Evolutionary conservation across 2,113 vertebrate species (phyloP), one percentile per base, ranked within the genome.

Genomic region (Beaufortia kweichowensis): DNA sequence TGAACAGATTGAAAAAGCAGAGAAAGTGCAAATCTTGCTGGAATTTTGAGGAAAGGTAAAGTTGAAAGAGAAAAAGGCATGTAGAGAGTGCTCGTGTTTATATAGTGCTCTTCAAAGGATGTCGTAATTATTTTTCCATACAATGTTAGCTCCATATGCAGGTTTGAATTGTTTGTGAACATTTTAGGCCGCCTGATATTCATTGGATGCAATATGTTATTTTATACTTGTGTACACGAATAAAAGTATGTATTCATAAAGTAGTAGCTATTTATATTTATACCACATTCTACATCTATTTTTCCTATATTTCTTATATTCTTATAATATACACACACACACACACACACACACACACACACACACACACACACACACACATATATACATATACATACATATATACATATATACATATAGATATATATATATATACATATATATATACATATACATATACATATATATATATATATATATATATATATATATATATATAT

Each of bases 51-150:
- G 81, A 63, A 83, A 79, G 62, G 82, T 63, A 50, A 80, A 84
- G 81, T 84, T 83, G 83, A 88, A 86, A 84, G 87, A 79, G 75
- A 82, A 85, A 84, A 72, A 62, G 83, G 85, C 61, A 62, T 86
- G 85, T 86, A 84, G 82, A 86, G 87, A 83, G 82, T 84, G 86
- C 85, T 85, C 85, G 82, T 90, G 86, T 89, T 90, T 89, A 89
- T 84, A 83, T 71, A 75, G 84, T 83, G 59, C 21, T 64, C 87
- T 89, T 90, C 88, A 91, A 90, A 90, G 89, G 78, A 74, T 71
- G 57, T 33, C 78, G 64, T 90, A 87, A 91, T 91, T 86, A 84
- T 87, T 90, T 89, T 87, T 86, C 83, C 90, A 89, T 81, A 78
- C 79, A 66, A 86, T 81, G 84, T 77, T 63, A 81, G 79, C 77